phyloP scores from a whole-genome alignment of 64 coral and sea anemone genomes.

The Montipora cactus region DNA sequence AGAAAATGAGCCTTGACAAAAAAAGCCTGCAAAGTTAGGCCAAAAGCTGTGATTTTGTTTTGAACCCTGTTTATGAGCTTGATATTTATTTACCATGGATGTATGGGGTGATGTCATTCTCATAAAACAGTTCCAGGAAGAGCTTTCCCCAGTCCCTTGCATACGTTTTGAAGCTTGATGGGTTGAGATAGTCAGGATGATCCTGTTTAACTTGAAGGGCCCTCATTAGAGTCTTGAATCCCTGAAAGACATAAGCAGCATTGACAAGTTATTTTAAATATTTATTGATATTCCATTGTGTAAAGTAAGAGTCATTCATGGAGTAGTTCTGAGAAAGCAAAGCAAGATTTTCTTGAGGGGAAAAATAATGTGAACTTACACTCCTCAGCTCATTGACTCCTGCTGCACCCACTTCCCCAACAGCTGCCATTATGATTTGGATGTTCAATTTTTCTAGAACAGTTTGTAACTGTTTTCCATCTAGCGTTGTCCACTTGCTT shows the following conservation, averaged over 20 bases:
- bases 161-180: not conserved
- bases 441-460: not conserved
- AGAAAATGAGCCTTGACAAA: not conserved
- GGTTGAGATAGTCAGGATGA: constrained; percentile 14
- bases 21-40: no score
- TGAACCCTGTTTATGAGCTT: no score
- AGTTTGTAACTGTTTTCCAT: constrained; percentile 1
- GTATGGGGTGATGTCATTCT: constrained; percentile 57
- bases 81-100: constrained; percentile 1
- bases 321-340: no score
- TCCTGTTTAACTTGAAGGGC: constrained; percentile 44
- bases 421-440: not conserved
- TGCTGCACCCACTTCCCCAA: not conserved
- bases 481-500: not conserved
- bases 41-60: no score
- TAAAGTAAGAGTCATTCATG: no score
- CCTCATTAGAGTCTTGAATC: constrained; percentile 62
- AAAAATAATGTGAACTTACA: not conserved
- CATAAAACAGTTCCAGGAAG: constrained; percentile 34
- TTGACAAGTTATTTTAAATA: no score
- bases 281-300: no score
- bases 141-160: constrained; percentile 31
- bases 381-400: constrained; percentile 16
- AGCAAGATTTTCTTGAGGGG: no score
- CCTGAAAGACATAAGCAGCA: not conserved